phyloP scores from a whole-genome alignment of 2,888 invertebrate species.

The Ditylenchus weischeri region DNA sequence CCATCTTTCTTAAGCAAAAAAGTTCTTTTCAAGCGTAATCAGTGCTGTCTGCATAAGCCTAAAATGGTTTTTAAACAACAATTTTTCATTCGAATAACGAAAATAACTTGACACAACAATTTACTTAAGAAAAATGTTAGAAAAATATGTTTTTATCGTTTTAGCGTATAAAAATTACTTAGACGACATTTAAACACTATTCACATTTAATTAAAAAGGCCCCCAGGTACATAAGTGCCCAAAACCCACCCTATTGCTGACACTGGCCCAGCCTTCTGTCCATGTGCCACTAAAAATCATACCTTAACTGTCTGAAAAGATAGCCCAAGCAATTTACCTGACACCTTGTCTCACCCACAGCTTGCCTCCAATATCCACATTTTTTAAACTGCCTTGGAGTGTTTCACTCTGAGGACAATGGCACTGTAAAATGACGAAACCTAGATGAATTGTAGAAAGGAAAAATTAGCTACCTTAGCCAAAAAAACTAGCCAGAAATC shows the following conservation, averaged over 20 bases:
- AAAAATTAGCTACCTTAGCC: constrained; percentile 31
- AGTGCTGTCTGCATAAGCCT: too few species aligned
- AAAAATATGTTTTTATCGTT: too few species aligned
- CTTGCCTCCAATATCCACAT: constrained; percentile 39
- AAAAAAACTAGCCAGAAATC: constrained; percentile 41
- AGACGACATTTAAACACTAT: constrained; percentile 21
- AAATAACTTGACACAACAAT: too few species aligned
- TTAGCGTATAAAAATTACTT: too few species aligned
- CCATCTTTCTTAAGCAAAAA: too few species aligned
- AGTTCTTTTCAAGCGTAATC: too few species aligned
- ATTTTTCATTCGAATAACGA: too few species aligned
- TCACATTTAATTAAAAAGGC: not conserved
- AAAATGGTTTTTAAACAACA: too few species aligned
- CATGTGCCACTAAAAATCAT: constrained; percentile 31
- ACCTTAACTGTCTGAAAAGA: too few species aligned
- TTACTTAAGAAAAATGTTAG: too few species aligned
- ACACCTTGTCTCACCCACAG: constrained; percentile 45
- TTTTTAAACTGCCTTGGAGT: constrained; percentile 24
- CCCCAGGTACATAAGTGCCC: too few species aligned
- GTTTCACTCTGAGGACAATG: constrained; percentile 30
- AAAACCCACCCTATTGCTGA: constrained; percentile 25
- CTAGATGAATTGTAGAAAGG: not conserved
- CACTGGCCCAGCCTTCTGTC: constrained; percentile 35
- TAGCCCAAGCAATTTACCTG: constrained; percentile 5
- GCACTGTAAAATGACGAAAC: constrained; percentile 22